Conservation (phyloP, 1,140 invertebrate species). For the Calephelis nemesis region DNA sequence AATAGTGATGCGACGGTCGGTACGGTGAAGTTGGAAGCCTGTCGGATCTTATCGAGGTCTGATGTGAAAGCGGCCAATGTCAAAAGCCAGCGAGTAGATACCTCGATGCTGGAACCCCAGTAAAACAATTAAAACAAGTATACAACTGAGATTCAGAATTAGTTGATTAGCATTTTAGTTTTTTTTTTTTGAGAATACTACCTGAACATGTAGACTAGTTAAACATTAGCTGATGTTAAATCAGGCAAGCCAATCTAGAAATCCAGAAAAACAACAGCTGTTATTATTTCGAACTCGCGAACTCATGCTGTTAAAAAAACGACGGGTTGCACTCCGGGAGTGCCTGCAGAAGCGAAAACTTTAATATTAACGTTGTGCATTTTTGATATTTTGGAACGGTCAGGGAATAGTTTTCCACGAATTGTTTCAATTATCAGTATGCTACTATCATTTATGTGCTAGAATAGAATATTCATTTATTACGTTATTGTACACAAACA, state of each 20-base stretch:
- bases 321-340: too few species aligned
- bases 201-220: slow-evolving; percentile 17
- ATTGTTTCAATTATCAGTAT: too few species aligned
- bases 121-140: slow-evolving; percentile 68
- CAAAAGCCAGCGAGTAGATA: slow-evolving; percentile 80
- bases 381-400: too few species aligned
- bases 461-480: too few species aligned
- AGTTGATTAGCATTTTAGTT: slow-evolving; percentile 25
- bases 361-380: too few species aligned
- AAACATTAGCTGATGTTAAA: slow-evolving; percentile 31
- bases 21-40: slow-evolving; percentile 64
- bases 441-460: too few species aligned
- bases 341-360: too few species aligned
- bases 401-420: too few species aligned
- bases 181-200: slow-evolving; percentile 17
- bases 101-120: slow-evolving; percentile 78
- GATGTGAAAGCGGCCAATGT: slow-evolving; percentile 72
- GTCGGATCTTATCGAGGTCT: slow-evolving; percentile 74
- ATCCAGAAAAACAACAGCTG: slow-evolving; percentile 10
- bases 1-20: slow-evolving; percentile 63
- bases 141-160: slow-evolving; percentile 38
- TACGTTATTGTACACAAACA: too few species aligned
- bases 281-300: slow-evolving; percentile 6
- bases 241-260: slow-evolving; percentile 37
- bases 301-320: slow-evolving; percentile 19